Conservation (phyloP, 2,888 invertebrate species). For the Theretra japonica region DNA sequence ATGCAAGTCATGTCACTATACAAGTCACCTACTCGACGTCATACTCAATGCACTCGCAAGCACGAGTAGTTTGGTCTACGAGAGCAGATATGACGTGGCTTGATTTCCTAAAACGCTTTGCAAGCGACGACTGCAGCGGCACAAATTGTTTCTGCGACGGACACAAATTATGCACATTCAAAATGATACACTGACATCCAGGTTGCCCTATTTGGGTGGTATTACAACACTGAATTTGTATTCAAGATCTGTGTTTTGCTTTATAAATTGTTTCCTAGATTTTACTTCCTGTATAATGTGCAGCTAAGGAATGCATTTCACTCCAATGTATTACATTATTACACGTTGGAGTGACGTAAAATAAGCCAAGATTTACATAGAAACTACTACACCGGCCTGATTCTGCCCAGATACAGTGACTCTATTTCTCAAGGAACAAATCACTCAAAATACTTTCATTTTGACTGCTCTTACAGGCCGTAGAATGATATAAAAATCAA, state of each 20-base stretch:
- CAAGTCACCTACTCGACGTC: too few species aligned
- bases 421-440: too few species aligned
- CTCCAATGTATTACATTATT: too few species aligned
- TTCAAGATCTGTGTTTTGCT: background rate
- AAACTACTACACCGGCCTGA: too few species aligned
- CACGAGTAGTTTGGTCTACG: background rate
- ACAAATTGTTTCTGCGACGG: slow-evolving; percentile 14
- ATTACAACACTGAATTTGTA: background rate
- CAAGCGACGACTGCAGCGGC: slow-evolving; percentile 7
- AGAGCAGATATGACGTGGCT: background rate
- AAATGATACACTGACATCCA: background rate
- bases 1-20: too few species aligned
- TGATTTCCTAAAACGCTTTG: slow-evolving; percentile 16
- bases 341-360: too few species aligned
- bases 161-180: slow-evolving; percentile 14
- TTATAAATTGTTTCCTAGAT: slow-evolving; percentile 1
- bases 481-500: too few species aligned
- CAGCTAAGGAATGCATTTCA: background rate
- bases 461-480: too few species aligned
- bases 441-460: too few species aligned
- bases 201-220: background rate
- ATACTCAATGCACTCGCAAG: too few species aligned
- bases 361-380: too few species aligned
- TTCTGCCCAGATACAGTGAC: too few species aligned
- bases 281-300: background rate